phyloP scores from a whole-genome alignment of 2,797 vertebrate species.

The Petrocephalus sullivani region DNA sequence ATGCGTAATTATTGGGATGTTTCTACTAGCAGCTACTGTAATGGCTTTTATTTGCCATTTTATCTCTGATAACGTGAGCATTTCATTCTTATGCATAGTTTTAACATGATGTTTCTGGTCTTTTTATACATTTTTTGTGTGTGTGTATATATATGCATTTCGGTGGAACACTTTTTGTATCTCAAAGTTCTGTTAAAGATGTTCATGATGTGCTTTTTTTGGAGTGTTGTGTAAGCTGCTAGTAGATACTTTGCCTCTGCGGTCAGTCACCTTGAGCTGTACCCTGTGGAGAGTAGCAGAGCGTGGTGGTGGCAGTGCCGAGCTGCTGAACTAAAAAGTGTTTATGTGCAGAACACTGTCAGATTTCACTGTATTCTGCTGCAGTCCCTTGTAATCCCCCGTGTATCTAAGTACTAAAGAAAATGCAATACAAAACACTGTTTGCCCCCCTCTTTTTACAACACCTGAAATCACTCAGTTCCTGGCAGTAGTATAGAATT shows the following conservation, averaged over 20 bases:
- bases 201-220: conserved; percentile 40
- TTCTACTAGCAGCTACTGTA: conserved; percentile 59
- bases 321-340: conserved; percentile 52
- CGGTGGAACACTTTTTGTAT: conserved; percentile 35
- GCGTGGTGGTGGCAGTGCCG: conserved; percentile 44
- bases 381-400: conserved; percentile 62
- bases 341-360: conserved; percentile 73
- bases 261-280: conserved; percentile 51
- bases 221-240: conserved; percentile 59
- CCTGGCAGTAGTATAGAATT: not conserved
- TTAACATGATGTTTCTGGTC: conserved; percentile 24
- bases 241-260: conserved; percentile 59
- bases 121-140: conserved; percentile 30
- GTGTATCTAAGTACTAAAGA: conserved; percentile 76
- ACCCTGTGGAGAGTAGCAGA: conserved; percentile 43
- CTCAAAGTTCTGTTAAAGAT: conserved; percentile 44
- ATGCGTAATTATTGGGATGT: conserved; percentile 37
- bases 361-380: conserved; percentile 66
- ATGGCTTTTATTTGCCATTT: conserved; percentile 2
- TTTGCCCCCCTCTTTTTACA: conserved; percentile 41
- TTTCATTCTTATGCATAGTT: conserved; percentile 5
- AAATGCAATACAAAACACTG: conserved; percentile 58
- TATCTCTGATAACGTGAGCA: not conserved
- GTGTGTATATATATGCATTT: conserved; percentile 18
- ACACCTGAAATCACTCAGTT: not conserved